Percentiles rank a stretch among this genome's conserved stretches.
phyloP scores from a whole-genome alignment of 2,797 vertebrate genomes.

The Ctenochaetus hawaiiensis region DNA sequence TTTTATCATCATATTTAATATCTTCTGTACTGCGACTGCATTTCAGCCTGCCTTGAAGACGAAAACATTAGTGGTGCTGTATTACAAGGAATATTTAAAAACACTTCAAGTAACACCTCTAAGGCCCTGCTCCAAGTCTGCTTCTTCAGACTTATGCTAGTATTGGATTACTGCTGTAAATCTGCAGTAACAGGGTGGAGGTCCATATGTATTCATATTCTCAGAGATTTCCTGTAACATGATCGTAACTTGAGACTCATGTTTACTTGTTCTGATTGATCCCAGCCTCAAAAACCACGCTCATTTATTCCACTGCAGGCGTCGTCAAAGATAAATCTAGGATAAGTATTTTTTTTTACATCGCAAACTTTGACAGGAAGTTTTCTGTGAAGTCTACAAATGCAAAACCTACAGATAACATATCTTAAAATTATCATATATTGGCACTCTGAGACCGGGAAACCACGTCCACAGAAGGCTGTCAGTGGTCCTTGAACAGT shows the following conservation, averaged over 20 bases:
- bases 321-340: constrained; percentile 7
- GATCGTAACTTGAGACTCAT: constrained; percentile 8
- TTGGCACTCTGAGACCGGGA: not conserved
- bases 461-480: not conserved
- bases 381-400: constrained; percentile 10
- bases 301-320: constrained; percentile 20
- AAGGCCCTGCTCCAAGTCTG: not conserved
- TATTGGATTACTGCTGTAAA: constrained; percentile 31
- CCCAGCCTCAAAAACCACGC: constrained; percentile 10
- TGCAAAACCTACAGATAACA: not conserved
- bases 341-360: constrained; percentile 20
- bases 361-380: constrained; percentile 13
- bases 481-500: constrained; percentile 1
- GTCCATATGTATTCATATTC: constrained; percentile 11
- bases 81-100: constrained; percentile 1
- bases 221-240: constrained; percentile 20
- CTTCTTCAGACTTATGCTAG: constrained; percentile 26
- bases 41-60: not conserved
- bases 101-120: not conserved
- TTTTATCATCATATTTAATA: constrained; percentile 12
- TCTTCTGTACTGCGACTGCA: not conserved
- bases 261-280: constrained; percentile 38
- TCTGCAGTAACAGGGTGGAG: constrained; percentile 4
- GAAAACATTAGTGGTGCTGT: not conserved
- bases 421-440: constrained; percentile 8